Base-by-base conservation (phyloP, 2,113 vertebrate genomes). In the Terrapene triunguis region DNA sequence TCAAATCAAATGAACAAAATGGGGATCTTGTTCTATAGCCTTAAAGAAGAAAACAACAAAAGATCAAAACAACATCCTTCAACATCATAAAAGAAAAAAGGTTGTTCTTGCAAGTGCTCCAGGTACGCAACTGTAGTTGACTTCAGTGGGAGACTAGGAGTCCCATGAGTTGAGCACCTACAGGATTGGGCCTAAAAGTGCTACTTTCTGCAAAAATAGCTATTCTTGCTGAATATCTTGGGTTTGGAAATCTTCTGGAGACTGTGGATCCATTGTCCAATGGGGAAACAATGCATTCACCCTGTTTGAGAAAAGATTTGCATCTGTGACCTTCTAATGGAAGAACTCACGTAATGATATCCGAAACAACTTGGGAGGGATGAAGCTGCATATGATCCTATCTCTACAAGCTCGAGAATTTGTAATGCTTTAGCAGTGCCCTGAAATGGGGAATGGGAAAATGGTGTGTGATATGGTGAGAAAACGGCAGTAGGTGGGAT, bases 111-210 rank as follows among this genome's bases (percentile, higher is more conserved):
- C 5, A 85, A 80, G 17, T 59, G 8, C 0, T 57, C 4, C 27
- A 1, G 0, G 1, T 32, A 12, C 55, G 1, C 80, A 85, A 78
- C 6, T 3, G 1, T 3, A n/a, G 10, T 0, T 82, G 90, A 22
- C 10, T 94, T 95, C 85, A 32, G 7, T 48, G 51, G 1, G 21
- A 84, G 3, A 13, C 32, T 38, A 51, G 1, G 25, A 84, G 3
- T 16, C 32, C 51, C 4, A 22, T 38, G 57, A 53, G 55, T 6
- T 50, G 29, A 16, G n/a, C 88, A 12, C 5, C 65, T 80, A 27
- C 17, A 89, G 74, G 25, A 91, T 0, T 0, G 2, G 48, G 19
- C 9, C 3, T n/a, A 42, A 0, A 7, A 25, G 21, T 8, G 2
- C 22, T 27, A 1, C 21, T 81, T 48, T 24, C 79, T 42, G 11